Evolutionary conservation across 2,888 invertebrate genomes (phyloP).

Genomic region (Aleiodes testaceus): DNA sequence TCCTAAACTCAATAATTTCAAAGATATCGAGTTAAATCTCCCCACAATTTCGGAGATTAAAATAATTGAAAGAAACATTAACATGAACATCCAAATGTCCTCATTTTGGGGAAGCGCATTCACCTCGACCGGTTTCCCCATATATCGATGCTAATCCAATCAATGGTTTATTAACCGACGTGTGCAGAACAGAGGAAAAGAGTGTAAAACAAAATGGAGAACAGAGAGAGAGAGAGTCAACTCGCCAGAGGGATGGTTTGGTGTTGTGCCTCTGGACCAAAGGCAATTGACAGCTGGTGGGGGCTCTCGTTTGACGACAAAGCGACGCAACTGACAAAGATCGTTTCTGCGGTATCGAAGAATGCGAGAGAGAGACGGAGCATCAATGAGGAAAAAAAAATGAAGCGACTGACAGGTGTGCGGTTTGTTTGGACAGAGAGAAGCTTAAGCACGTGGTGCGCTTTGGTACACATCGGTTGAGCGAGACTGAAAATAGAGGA

Average conservation of each 20-base stretch:
- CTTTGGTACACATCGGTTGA: constrained; percentile 56
- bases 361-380: constrained; percentile 42
- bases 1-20: too few relatives aligned
- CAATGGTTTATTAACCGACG: constrained; percentile 71
- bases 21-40: too few relatives aligned
- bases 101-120: constrained; percentile 59
- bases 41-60: too few relatives aligned
- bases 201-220: constrained; percentile 27
- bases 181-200: constrained; percentile 59
- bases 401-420: constrained; percentile 37
- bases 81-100: neutral
- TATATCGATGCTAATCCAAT: constrained; percentile 71
- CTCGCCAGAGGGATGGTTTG: constrained; percentile 47
- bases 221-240: constrained; percentile 47
- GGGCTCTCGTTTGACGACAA: constrained; percentile 44
- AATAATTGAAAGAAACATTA: too few relatives aligned
- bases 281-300: constrained; percentile 39
- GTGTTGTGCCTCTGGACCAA: constrained; percentile 36
- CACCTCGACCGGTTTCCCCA: constrained; percentile 60
- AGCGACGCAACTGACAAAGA: constrained; percentile 35
- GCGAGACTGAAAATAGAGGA: constrained; percentile 43
- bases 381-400: constrained; percentile 37
- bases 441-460: constrained; percentile 62
- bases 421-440: constrained; percentile 60
- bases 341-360: constrained; percentile 26